phyloP scores from a whole-genome alignment of 2,113 vertebrate species.

The Phrynosoma platyrhinos region DNA sequence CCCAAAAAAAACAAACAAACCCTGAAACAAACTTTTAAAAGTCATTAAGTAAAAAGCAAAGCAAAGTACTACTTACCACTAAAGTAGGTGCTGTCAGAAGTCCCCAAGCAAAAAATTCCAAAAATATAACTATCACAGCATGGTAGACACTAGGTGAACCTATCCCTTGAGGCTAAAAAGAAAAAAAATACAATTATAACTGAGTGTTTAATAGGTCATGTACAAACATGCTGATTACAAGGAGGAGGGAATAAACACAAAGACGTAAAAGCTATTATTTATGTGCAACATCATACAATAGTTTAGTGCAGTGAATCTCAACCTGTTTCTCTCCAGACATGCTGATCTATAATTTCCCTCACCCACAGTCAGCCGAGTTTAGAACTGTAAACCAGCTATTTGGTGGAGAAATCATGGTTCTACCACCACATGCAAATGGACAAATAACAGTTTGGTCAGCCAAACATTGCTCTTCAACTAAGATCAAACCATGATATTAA shows the following conservation, averaged over 20 bases:
- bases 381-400: no score
- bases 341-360: no score
- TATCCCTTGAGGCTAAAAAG: slow-evolving; percentile 87
- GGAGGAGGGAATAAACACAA: not conserved
- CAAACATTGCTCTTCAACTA: not conserved
- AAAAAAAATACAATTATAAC: slow-evolving; percentile 9
- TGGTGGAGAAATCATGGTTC: not conserved
- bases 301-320: no score
- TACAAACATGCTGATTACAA: not conserved
- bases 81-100: slow-evolving; percentile 88
- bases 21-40: not conserved
- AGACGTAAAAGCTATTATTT: not conserved
- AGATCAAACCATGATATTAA: not conserved
- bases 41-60: not conserved
- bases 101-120: slow-evolving; percentile 93
- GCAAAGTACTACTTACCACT: slow-evolving; percentile 77
- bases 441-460: not conserved
- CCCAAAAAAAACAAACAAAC: no score
- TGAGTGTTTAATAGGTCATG: no score
- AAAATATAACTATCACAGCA: slow-evolving; percentile 90
- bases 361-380: no score
- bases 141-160: slow-evolving; percentile 92
- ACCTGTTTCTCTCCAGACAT: no score
- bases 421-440: not conserved
- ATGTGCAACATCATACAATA: not conserved